Evolutionary conservation across 2,797 vertebrate species (phyloP).

Genomic region (Hirundo rustica): DNA sequence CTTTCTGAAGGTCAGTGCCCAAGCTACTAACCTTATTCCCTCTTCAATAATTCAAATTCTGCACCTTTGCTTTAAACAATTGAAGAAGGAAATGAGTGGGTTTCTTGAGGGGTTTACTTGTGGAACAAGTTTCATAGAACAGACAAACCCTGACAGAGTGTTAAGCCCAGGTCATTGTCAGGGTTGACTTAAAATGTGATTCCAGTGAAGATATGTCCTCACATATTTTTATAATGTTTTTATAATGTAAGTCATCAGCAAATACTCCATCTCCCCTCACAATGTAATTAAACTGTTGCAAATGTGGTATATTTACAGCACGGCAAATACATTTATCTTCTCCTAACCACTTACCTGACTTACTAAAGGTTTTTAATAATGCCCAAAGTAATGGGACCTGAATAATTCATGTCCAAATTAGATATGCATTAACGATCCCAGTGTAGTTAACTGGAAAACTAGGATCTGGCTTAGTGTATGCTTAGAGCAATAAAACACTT

Average conservation of each 20-base stretch:
- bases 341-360: constrained; percentile 32
- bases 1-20: background rate
- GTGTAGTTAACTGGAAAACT: constrained; percentile 48
- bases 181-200: background rate
- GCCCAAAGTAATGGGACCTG: constrained; percentile 2
- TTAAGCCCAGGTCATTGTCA: background rate
- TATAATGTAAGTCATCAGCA: constrained; percentile 2
- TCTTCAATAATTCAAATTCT: background rate
- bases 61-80: background rate
- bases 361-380: constrained; percentile 40
- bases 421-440: constrained; percentile 25
- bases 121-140: background rate
- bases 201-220: background rate
- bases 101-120: background rate
- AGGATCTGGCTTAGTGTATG: background rate
- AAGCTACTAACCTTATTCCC: background rate
- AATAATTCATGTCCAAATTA: constrained; percentile 63
- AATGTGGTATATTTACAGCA: background rate
- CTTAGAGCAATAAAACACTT: constrained; percentile 41
- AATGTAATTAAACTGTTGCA: background rate
- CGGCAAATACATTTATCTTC: constrained; percentile 40
- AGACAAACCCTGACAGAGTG: background rate
- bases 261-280: background rate
- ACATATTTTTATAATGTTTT: constrained; percentile 1
- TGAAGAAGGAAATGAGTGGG: background rate